Conservation (phyloP, 1,140 invertebrate genomes). For the Mercenaria mercenaria region DNA sequence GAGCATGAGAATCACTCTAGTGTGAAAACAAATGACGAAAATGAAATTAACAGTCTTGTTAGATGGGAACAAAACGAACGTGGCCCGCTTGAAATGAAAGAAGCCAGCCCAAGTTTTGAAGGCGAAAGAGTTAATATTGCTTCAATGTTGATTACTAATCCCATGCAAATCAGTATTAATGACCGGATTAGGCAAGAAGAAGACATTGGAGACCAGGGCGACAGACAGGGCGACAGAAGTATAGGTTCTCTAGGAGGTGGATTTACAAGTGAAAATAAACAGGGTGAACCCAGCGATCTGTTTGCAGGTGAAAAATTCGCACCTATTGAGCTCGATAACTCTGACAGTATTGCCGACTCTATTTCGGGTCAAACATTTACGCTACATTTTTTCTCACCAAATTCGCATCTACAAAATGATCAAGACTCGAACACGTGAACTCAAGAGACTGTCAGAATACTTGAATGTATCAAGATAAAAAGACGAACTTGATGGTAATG, state of each 20-base stretch:
- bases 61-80: not conserved
- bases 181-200: not conserved
- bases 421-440: not conserved
- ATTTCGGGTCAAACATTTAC: not conserved
- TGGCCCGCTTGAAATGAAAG: not conserved
- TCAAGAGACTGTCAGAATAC: too few species aligned
- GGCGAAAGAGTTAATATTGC: not conserved
- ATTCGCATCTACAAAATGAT: not conserved
- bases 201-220: not conserved
- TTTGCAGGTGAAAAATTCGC: not conserved
- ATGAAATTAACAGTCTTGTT: not conserved
- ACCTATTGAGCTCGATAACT: not conserved
- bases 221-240: too few species aligned
- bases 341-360: not conserved
- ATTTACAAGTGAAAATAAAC: not conserved
- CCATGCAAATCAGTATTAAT: not conserved
- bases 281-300: not conserved
- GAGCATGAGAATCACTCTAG: not conserved
- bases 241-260: not conserved
- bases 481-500: too few species aligned
- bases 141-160: not conserved
- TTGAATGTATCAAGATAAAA: too few species aligned
- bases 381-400: not conserved
- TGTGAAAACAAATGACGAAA: not conserved
- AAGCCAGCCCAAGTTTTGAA: not conserved